A percentile compares a stretch with the other conserved stretches of the same genome.
phyloP scores from a whole-genome alignment of 2,797 vertebrate genomes.

The Ctenopoma kingsleyae region DNA sequence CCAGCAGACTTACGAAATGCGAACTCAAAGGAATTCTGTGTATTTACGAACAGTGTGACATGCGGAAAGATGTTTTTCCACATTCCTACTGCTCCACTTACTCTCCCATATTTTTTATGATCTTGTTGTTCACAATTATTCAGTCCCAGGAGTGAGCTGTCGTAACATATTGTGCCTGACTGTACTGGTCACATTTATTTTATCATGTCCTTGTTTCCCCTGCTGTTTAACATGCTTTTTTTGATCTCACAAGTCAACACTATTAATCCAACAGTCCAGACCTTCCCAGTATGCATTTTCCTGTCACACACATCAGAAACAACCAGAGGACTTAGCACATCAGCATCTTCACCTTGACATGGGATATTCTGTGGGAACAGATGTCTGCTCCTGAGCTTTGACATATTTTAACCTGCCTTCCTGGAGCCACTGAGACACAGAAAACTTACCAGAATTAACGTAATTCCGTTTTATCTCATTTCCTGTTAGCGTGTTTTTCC shows the following conservation, averaged over 20 bases:
- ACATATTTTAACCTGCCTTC: conserved; percentile 25
- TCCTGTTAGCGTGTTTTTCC: conserved; percentile 55
- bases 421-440: conserved; percentile 37
- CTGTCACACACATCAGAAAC: conserved; percentile 27
- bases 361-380: conserved; percentile 14
- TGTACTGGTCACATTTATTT: conserved; percentile 35
- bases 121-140: conserved; percentile 43
- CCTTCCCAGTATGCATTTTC: conserved; percentile 21
- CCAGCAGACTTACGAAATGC: conserved; percentile 26
- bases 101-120: conserved; percentile 35
- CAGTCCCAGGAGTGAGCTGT: conserved; percentile 44
- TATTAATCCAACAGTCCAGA: conserved; percentile 23
- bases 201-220: conserved; percentile 38
- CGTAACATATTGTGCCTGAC: conserved; percentile 43
- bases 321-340: conserved; percentile 5
- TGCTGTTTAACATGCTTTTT: conserved; percentile 44
- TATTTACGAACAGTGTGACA: conserved; percentile 32
- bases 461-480: conserved; percentile 65
- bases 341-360: conserved; percentile 37
- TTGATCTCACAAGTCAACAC: conserved; percentile 35
- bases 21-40: conserved; percentile 28
- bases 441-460: conserved; percentile 47
- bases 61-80: conserved; percentile 48
- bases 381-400: background rate
- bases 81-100: conserved; percentile 35